These are phyloP conservation scores for Myrmecobius fasciatus DNA, from an alignment of 2,113 vertebrate genomes.

Conservation along the genomic window DNA sequence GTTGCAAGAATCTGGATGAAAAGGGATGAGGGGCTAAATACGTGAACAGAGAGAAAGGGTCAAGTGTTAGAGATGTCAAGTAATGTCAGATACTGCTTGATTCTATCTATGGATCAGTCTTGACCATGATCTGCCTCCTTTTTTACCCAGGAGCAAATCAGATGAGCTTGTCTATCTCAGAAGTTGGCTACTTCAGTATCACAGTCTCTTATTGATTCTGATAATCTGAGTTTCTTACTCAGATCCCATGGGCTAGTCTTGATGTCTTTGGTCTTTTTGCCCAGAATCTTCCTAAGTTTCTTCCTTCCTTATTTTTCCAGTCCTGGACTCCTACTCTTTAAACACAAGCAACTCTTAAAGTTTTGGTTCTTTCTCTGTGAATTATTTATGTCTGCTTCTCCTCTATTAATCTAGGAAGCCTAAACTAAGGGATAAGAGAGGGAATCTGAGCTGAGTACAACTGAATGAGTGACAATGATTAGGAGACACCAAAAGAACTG, in stretches of 20 bases:
- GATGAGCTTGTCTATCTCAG: background rate
- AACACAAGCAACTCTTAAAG: background rate
- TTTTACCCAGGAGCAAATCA: background rate
- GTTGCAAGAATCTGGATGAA: background rate
- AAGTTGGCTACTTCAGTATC: background rate
- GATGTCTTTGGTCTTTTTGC: background rate
- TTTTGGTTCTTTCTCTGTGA: background rate
- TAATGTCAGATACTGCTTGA: background rate
- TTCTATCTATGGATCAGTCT: background rate
- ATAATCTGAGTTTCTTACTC: background rate
- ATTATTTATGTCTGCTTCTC: background rate
- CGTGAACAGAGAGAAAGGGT: background rate
- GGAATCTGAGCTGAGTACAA: background rate
- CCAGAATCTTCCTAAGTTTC: background rate
- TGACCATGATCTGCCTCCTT: background rate
- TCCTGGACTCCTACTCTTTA: background rate
- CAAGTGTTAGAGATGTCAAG: background rate
- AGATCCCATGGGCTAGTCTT: background rate
- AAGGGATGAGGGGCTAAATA: background rate
- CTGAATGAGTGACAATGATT: background rate
- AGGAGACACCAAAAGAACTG: background rate
- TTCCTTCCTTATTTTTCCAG: background rate
- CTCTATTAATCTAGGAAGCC: background rate
- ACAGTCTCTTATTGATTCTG: background rate
- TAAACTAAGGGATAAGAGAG: background rate